Evolutionary conservation across 2,888 invertebrate species (phyloP).

Genomic region (Caenorhabditis angaria): DNA sequence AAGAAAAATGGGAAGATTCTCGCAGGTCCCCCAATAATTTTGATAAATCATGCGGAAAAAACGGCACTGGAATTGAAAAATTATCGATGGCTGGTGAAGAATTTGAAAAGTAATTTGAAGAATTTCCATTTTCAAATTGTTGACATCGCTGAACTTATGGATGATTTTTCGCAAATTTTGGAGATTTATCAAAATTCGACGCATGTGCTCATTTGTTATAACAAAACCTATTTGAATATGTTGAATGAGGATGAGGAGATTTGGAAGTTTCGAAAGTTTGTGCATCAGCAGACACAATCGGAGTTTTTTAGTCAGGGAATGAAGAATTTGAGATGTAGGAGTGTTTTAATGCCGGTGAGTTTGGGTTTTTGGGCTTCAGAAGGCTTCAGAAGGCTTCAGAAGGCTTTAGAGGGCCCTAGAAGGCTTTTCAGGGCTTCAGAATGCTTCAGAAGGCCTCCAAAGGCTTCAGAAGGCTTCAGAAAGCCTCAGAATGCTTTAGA

Average conservation of each 20-base stretch:
- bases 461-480: no score
- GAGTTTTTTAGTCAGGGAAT: constrained; percentile 27
- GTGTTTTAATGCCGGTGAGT: constrained; percentile 35
- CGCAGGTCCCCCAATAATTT: constrained; percentile 20
- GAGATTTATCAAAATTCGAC: background rate
- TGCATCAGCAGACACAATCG: constrained; percentile 14
- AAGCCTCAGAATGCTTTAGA: no score
- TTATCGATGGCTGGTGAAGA: constrained; percentile 34
- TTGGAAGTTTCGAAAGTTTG: constrained; percentile 5
- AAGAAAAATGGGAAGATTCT: background rate
- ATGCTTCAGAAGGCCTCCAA: no score
- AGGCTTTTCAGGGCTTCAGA: no score
- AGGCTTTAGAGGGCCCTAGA: no score
- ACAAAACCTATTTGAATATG: constrained; percentile 12
- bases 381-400: no score
- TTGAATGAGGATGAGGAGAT: background rate
- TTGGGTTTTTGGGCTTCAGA: no score
- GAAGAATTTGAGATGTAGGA: constrained; percentile 30
- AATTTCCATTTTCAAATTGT: background rate
- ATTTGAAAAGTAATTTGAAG: constrained; percentile 18
- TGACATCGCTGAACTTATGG: constrained; percentile 18
- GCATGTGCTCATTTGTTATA: constrained; percentile 37
- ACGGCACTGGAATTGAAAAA: constrained; percentile 17
- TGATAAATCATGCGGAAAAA: constrained; percentile 30
- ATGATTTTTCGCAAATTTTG: background rate